Conservation (phyloP, 2,797 vertebrate species). For the Potorous gilbertii region DNA sequence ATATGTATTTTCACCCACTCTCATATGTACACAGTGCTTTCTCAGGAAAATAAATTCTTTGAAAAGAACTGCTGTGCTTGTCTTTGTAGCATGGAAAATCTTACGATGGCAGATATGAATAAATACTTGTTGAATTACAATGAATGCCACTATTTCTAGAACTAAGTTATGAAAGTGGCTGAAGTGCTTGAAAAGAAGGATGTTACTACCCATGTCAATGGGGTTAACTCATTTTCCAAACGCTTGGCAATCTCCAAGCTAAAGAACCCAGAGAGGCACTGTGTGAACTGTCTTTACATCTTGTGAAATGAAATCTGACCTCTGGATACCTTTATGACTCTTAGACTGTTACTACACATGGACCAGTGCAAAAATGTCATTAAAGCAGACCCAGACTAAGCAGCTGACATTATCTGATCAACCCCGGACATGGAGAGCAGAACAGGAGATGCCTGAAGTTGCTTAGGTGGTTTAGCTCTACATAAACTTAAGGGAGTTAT, state of each 20-base stretch:
- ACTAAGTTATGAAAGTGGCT: conserved; percentile 11
- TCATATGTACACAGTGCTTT: background rate
- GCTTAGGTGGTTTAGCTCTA: background rate
- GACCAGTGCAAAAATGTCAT: background rate
- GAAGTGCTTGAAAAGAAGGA: conserved; percentile 49
- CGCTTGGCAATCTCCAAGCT: conserved; percentile 4
- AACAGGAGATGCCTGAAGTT: background rate
- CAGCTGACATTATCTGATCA: background rate
- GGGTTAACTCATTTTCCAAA: conserved; percentile 62
- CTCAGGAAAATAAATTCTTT: background rate
- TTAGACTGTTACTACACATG: background rate
- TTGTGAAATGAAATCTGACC: background rate
- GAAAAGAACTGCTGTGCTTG: background rate
- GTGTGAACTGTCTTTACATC: background rate
- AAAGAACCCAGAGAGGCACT: background rate
- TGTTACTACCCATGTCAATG: conserved; percentile 51
- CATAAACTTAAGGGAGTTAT: background rate
- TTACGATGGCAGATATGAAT: background rate
- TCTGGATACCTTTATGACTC: background rate
- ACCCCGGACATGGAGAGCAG: background rate
- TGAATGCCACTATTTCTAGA: background rate
- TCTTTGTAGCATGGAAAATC: background rate
- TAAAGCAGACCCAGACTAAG: background rate
- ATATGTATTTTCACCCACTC: background rate
- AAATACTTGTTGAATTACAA: background rate